Base-by-base conservation (phyloP, 2,888 invertebrate species). In the Agrochola lota region DNA sequence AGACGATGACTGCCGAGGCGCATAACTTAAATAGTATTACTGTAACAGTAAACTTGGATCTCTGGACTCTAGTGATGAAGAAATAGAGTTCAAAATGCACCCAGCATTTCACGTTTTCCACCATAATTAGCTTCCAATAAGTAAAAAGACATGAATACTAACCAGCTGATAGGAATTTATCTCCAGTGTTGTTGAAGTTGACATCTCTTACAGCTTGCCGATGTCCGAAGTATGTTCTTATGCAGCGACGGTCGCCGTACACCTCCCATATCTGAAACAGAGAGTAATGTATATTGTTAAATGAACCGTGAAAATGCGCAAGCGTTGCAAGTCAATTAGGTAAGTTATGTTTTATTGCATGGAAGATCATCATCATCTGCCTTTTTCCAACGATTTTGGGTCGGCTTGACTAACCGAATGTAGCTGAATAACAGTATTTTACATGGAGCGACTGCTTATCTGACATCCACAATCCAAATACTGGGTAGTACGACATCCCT, bases 141-240 rank as follows among this genome's bases (percentile, higher is more conserved):
- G 26, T 59, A 15, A 59, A 59, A 30, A 59, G 7, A 15, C 26
- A 26, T 15, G 15, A 30, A 60, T 69, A 96, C 92, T 96, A 93
- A 97, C 99, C 99, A 63, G 99, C 99, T 0, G 99, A 99, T 6
- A 99, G 95, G 94, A 99, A 99, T 91, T 98, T 98, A 62, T 98
- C 98, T 1, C 99, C 99, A 62, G 97, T 97, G 93, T 99, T 99
- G 94, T 99, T 99, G 96, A 99, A 99, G 92, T 98, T 98, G 85
- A 99, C 97, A 92, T 99, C 99, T 75, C 99, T 97, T 17, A 99
- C 99, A 1, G 99, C 99, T 95, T 99, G 99, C 74, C 99, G 97
- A 95, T 99, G 99, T 0, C 99, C 99, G 90, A 98, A 98, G 95
- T 99, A 99, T 0, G 99, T 99, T 73, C 99, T 97, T 55, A 99